Conservation (phyloP, 2,888 invertebrate species). For the Acrobasis repandana region DNA sequence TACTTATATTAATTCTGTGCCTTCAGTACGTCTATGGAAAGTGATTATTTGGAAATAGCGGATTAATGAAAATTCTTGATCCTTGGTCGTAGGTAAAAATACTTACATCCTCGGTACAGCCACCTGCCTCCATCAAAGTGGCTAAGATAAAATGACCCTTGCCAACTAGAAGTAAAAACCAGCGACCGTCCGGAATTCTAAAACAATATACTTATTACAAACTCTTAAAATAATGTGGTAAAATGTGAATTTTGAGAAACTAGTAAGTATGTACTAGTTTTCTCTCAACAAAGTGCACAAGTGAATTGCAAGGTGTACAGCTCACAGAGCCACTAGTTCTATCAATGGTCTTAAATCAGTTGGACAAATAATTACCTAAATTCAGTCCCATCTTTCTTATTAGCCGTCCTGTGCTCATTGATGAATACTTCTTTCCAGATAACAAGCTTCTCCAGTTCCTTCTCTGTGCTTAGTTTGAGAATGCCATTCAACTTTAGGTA, state of each 20-base stretch:
- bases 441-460: slow-evolving; percentile 87
- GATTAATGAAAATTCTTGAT: too few species aligned
- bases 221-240: neutral
- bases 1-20: too few species aligned
- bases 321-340: too few species aligned
- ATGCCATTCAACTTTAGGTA: slow-evolving; percentile 90
- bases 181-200: slow-evolving; percentile 84
- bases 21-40: too few species aligned
- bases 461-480: slow-evolving; percentile 85
- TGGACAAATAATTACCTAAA: slow-evolving; percentile 48
- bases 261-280: too few species aligned
- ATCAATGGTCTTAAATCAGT: too few species aligned
- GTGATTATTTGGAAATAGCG: too few species aligned
- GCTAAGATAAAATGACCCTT: slow-evolving; percentile 87
- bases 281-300: too few species aligned
- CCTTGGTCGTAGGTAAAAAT: neutral
- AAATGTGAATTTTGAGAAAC: too few species aligned
- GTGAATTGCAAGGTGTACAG: too few species aligned
- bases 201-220: slow-evolving; percentile 30
- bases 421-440: slow-evolving; percentile 91
- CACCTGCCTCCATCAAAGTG: slow-evolving; percentile 90
- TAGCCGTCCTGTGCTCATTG: slow-evolving; percentile 63
- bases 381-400: slow-evolving; percentile 57
- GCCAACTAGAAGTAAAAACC: slow-evolving; percentile 89
- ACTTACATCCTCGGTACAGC: slow-evolving; percentile 85